phyloP scores from a whole-genome alignment of 2,113 vertebrate genomes.

The Spea bombifrons region DNA sequence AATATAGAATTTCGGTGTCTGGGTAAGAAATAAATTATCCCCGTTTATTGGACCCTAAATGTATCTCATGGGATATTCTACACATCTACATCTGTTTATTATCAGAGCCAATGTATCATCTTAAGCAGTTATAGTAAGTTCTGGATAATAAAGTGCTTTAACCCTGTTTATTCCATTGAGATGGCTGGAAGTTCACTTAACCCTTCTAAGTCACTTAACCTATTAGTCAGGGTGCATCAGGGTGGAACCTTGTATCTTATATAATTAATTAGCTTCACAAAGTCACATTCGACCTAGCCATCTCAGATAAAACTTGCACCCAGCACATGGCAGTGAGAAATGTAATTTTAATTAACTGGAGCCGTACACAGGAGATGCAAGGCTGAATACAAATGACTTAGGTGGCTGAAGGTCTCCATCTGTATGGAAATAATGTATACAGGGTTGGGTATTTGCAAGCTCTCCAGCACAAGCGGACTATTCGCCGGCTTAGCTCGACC shows the following conservation, averaged over 20 bases:
- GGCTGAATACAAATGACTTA: conserved; percentile 31
- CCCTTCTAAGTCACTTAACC: not conserved
- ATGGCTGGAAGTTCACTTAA: not conserved
- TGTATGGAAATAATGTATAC: not conserved
- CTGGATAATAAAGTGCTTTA: conserved; percentile 12
- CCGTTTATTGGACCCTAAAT: conserved; percentile 24
- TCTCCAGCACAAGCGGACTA: too few species aligned
- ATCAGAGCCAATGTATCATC: conserved; percentile 8
- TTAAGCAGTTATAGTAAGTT: conserved; percentile 18
- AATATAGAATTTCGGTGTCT: conserved; percentile 32
- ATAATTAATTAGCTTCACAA: conserved; percentile 19
- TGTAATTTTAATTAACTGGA: conserved; percentile 43
- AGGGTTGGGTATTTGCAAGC: too few species aligned
- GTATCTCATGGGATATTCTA: conserved; percentile 26
- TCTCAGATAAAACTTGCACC: conserved; percentile 12
- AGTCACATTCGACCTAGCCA: conserved; percentile 18
- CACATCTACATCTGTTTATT: conserved; percentile 20
- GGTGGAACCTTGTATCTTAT: not conserved
- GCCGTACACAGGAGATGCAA: conserved; percentile 4
- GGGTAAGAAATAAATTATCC: conserved; percentile 31
- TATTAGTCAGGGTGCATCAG: not conserved
- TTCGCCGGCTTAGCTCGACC: too few species aligned
- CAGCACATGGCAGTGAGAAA: conserved; percentile 4
- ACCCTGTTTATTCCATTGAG: conserved; percentile 3
- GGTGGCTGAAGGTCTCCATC: not conserved